phyloP scores from a whole-genome alignment of 2,797 vertebrate species.

The Hyperoplus lanceolatus region DNA sequence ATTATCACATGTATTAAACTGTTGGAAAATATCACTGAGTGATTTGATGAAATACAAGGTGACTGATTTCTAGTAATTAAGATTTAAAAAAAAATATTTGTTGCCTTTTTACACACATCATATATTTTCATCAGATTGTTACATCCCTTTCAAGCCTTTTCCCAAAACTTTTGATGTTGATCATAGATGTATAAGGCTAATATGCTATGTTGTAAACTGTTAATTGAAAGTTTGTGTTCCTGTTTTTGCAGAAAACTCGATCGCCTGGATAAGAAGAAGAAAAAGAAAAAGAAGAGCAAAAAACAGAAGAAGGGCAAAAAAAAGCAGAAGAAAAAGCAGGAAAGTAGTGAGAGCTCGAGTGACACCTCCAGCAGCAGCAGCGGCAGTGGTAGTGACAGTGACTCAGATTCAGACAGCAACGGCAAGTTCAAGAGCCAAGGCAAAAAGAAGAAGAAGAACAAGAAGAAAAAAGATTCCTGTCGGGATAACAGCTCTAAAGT shows the following conservation, averaged over 20 bases:
- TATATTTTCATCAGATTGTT: not conserved
- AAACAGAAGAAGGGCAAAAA: slow-evolving; percentile 87
- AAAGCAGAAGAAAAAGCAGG: slow-evolving; percentile 86
- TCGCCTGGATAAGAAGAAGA: slow-evolving; percentile 93
- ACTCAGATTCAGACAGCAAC: slow-evolving; percentile 72
- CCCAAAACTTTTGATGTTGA: not conserved
- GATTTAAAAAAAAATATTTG: not conserved
- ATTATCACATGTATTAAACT: not conserved
- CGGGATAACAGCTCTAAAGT: slow-evolving; percentile 83
- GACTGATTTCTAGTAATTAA: not conserved
- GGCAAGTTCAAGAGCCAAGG: slow-evolving; percentile 84
- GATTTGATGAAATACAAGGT: not conserved
- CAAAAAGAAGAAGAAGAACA: slow-evolving; percentile 80
- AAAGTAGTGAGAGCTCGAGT: slow-evolving; percentile 81
- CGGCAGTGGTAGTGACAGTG: slow-evolving; percentile 68
- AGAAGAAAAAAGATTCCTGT: slow-evolving; percentile 87
- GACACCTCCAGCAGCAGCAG: slow-evolving; percentile 77
- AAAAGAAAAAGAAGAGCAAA: slow-evolving; percentile 92
- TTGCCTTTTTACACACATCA: not conserved
- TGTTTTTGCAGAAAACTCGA: slow-evolving; percentile 91
- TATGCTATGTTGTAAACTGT: not conserved
- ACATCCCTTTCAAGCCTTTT: not conserved
- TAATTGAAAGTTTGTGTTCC: slow-evolving; percentile 12
- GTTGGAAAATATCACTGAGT: not conserved
- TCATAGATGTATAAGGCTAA: not conserved